These are phyloP conservation scores for Coreoperca whiteheadi DNA, from an alignment of 2,113 vertebrate species.

Conservation along the genomic window DNA sequence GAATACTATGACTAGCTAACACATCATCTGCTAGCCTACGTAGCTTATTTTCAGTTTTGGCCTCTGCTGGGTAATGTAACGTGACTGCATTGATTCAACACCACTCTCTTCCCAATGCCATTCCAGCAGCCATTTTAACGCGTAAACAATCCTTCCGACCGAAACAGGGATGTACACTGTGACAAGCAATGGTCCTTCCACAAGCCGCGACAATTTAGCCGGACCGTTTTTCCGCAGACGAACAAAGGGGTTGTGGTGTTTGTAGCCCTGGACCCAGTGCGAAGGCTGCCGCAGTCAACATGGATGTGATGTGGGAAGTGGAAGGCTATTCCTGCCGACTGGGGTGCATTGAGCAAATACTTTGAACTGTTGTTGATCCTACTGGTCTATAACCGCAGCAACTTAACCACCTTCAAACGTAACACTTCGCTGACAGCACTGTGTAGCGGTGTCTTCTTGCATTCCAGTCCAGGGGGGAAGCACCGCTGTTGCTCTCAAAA, in stretches of 20 bases:
- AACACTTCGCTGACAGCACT: not conserved
- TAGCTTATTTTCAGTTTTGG: conserved; percentile 56
- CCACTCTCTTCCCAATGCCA: conserved; percentile 58
- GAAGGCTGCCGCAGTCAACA: conserved; percentile 73
- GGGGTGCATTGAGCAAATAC: conserved; percentile 48
- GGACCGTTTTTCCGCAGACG: conserved; percentile 2
- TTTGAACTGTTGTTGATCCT: conserved; percentile 49
- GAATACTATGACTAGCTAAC: not conserved
- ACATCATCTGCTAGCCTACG: conserved; percentile 36
- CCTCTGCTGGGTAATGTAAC: conserved; percentile 41
- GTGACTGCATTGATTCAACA: conserved; percentile 63
- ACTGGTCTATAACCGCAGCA: not conserved
- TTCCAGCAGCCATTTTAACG: conserved; percentile 86
- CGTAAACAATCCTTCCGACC: conserved; percentile 75
- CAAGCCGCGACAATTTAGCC: conserved; percentile 10
- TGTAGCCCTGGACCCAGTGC: conserved; percentile 43
- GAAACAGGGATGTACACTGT: conserved; percentile 27
- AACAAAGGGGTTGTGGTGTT: conserved; percentile 54
- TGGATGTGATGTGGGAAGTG: conserved; percentile 70
- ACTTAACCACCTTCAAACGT: not conserved
- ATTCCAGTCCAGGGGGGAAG: not conserved
- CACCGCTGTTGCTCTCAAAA: conserved; percentile 30
- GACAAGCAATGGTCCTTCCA: conserved; percentile 27
- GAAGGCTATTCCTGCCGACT: conserved; percentile 53
- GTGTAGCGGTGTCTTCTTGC: not conserved